Evolutionary conservation across 37 sponge, comb jelly and placozoan genomes (phyloP).

Genomic region (Theonella swinhoei): DNA sequence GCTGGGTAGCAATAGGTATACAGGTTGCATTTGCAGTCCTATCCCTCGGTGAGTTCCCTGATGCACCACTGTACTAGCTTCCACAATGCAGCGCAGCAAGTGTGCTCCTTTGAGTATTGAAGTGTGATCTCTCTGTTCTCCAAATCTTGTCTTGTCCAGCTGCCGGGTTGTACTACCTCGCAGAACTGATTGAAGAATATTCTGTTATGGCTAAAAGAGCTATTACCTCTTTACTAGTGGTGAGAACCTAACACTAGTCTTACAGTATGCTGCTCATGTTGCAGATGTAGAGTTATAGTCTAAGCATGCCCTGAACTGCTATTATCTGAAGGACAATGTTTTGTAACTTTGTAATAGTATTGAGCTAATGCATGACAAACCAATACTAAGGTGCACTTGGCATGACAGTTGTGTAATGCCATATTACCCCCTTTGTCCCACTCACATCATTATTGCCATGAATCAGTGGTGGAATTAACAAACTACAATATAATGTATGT

Average conservation of each 20-base stretch:
- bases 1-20: constrained; percentile 64
- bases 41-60: constrained; percentile 69
- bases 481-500: no score
- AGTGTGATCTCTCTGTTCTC: background rate
- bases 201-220: constrained; percentile 72
- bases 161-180: constrained; percentile 87
- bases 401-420: background rate
- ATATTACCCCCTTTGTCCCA: no score
- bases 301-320: no score
- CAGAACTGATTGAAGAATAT: constrained; percentile 90
- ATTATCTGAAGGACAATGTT: background rate
- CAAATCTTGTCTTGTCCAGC: constrained; percentile 75
- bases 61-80: background rate
- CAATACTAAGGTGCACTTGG: background rate
- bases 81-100: background rate
- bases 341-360: background rate
- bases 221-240: constrained; percentile 62
- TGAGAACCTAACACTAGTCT: constrained; percentile 6
- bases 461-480: no score
- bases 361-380: background rate
- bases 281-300: no score
- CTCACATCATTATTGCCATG: no score
- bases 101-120: background rate
- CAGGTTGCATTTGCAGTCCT: constrained; percentile 64
- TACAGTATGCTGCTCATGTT: background rate